phyloP scores from a whole-genome alignment of 2,113 vertebrate species.

The Excalfactoria chinensis region DNA sequence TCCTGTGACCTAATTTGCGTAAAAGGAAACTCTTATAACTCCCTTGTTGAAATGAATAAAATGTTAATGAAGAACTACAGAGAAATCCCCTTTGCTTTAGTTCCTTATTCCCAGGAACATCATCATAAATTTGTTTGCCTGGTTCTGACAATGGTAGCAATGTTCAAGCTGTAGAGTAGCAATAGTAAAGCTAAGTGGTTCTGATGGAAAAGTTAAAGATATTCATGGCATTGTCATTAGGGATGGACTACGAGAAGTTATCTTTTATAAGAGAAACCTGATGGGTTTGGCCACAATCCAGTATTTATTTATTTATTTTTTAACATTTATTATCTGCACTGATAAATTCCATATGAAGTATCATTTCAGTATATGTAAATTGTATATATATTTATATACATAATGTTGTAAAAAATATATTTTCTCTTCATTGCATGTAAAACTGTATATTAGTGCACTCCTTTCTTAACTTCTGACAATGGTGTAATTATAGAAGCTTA shows the following conservation, averaged over 20 bases:
- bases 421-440: not conserved
- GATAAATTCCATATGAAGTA: constrained; percentile 30
- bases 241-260: constrained; percentile 72
- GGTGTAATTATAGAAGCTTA: not conserved
- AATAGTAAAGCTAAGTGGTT: constrained; percentile 77
- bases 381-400: not conserved
- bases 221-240: constrained; percentile 76
- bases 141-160: constrained; percentile 80
- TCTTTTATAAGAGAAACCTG: constrained; percentile 65
- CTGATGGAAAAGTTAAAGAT: constrained; percentile 82
- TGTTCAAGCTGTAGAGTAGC: constrained; percentile 75
- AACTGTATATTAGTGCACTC: not conserved
- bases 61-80: constrained; percentile 86
- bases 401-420: not conserved
- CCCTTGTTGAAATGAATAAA: constrained; percentile 83
- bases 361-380: constrained; percentile 65
- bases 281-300: constrained; percentile 74
- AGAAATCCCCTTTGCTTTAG: constrained; percentile 83
- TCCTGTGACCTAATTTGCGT: constrained; percentile 84
- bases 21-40: constrained; percentile 86
- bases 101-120: constrained; percentile 84
- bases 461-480: not conserved
- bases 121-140: constrained; percentile 84
- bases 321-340: constrained; percentile 62
- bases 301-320: not conserved